Conservation (phyloP, 2,888 invertebrate genomes). For the Chorisops tibialis region DNA sequence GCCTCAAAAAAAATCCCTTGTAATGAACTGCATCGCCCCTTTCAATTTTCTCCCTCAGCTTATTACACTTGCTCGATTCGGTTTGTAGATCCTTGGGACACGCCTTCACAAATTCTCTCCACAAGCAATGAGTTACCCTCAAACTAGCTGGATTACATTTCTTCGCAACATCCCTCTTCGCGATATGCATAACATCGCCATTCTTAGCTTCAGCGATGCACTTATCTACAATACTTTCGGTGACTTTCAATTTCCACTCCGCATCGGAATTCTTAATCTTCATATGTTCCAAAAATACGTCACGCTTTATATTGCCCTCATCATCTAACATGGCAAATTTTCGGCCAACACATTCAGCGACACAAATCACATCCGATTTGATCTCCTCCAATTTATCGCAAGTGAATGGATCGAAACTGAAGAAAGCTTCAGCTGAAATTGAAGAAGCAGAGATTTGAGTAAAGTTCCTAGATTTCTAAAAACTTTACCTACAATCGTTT, state of each 20-base stretch:
- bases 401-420: constrained; percentile 38
- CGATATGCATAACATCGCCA: neutral
- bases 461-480: neutral
- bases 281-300: constrained; percentile 32
- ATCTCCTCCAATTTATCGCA: constrained; percentile 37
- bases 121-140: constrained; percentile 38
- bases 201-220: constrained; percentile 35
- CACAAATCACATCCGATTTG: constrained; percentile 37
- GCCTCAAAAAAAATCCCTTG: constrained; percentile 20
- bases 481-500: constrained; percentile 31
- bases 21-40: constrained; percentile 31
- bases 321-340: constrained; percentile 36
- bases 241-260: constrained; percentile 34
- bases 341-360: constrained; percentile 38
- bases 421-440: constrained; percentile 9
- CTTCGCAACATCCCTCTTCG: constrained; percentile 23
- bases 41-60: constrained; percentile 36
- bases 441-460: neutral
- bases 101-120: constrained; percentile 36
- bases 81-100: constrained; percentile 39
- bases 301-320: constrained; percentile 37
- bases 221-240: constrained; percentile 37
- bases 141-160: constrained; percentile 36
- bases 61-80: constrained; percentile 37
- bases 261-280: constrained; percentile 33